A percentile compares a stretch with the other conserved stretches of the same genome.
These are phyloP conservation scores for Myrmecophaga tridactyla DNA, from an alignment of 2,113 vertebrate genomes.

Conservation along the genomic window DNA sequence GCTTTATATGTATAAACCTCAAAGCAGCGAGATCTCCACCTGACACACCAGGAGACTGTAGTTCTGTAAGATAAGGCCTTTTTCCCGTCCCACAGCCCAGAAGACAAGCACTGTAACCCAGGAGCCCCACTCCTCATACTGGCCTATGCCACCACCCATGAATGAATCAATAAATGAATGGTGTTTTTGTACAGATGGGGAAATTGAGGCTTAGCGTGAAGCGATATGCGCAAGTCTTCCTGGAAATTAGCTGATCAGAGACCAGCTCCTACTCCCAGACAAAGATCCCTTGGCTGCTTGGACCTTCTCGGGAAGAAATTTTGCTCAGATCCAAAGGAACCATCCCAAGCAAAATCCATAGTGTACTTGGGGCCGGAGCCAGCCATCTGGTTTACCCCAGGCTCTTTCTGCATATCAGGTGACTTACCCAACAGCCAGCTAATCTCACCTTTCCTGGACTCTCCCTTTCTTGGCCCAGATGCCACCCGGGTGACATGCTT, in stretches of 20 bases:
- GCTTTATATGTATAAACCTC: not conserved
- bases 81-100: accelerated
- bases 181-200: too few relatives aligned
- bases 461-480: slow-evolving; percentile 13
- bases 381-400: not conserved
- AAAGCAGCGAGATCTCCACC: too few relatives aligned
- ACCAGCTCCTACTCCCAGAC: not conserved
- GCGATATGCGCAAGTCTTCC: accelerated
- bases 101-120: accelerated
- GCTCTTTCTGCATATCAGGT: not conserved
- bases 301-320: not conserved
- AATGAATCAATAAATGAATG: accelerated
- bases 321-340: accelerated
- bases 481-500: not conserved
- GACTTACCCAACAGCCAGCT: not conserved
- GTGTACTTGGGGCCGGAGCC: accelerated
- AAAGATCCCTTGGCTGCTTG: not conserved
- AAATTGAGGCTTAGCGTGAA: not conserved
- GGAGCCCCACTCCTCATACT: accelerated
- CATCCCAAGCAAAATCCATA: accelerated
- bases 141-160: accelerated
- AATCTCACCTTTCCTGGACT: slow-evolving; percentile 1
- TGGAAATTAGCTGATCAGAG: not conserved
- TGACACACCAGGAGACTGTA: not conserved
- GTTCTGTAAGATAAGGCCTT: accelerated